A percentile compares a stretch with the other conserved stretches of the same genome.
Evolutionary conservation across 2,888 invertebrate species (phyloP).

Genomic region (Drosophila tripunctata): DNA sequence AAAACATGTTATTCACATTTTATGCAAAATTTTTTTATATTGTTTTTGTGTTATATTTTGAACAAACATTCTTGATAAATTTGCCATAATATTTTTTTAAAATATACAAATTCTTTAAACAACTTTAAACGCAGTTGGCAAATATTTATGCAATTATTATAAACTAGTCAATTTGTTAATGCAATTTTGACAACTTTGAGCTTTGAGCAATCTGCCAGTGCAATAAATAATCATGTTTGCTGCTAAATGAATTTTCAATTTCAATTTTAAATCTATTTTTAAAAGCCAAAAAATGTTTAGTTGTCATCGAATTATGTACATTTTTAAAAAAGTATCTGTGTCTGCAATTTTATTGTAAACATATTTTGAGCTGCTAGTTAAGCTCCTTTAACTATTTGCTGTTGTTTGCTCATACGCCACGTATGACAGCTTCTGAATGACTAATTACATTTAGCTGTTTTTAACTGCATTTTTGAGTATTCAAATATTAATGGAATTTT

Average conservation of each 20-base stretch:
- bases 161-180: neutral
- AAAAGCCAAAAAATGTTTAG: too few relatives aligned
- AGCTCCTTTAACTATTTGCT: neutral
- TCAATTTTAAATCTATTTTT: neutral
- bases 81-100: too few relatives aligned
- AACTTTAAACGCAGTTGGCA: too few relatives aligned
- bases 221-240: neutral
- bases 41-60: too few relatives aligned
- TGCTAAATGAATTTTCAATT: neutral
- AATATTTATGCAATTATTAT: neutral
- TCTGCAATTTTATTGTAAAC: neutral
- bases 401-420: slow-evolving; percentile 28
- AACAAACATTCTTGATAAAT: too few relatives aligned
- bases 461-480: neutral
- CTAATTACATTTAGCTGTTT: neutral
- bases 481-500: slow-evolving; percentile 1
- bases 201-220: neutral
- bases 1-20: too few relatives aligned
- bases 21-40: too few relatives aligned
- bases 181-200: neutral
- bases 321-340: neutral
- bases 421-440: slow-evolving; percentile 3
- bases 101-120: neutral
- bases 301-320: neutral
- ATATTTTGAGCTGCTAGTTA: neutral